A percentile compares a stretch with the other conserved stretches of the same genome.
Conservation (phyloP, 2,888 invertebrate species). For the Rambutsinella grinnellia region DNA sequence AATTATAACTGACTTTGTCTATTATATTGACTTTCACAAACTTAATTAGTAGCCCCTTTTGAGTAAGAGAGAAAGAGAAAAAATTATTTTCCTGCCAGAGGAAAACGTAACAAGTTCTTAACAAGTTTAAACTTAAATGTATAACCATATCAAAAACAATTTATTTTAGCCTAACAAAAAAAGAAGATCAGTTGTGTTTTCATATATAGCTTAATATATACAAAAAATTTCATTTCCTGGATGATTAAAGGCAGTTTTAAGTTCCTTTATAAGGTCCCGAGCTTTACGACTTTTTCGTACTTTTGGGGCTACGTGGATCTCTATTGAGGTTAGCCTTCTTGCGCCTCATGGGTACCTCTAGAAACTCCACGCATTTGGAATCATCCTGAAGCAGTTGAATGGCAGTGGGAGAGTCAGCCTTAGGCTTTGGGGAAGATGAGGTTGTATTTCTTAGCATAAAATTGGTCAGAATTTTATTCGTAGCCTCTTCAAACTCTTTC, state of each 20-base stretch:
- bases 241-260: constrained; percentile 31
- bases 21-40: no score
- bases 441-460: constrained; percentile 53
- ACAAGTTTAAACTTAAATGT: no score
- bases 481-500: constrained; percentile 60
- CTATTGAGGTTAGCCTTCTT: constrained; percentile 57
- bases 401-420: constrained; percentile 53
- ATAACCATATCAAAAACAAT: no score
- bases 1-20: no score
- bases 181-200: background rate
- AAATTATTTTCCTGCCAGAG: no score
- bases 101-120: no score
- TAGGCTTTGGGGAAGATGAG: constrained; percentile 1
- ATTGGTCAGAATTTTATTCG: constrained; percentile 55
- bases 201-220: constrained; percentile 29
- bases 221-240: constrained; percentile 33
- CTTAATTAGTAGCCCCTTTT: no score
- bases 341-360: constrained; percentile 60
- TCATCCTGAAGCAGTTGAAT: constrained; percentile 52
- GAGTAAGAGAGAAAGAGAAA: no score
- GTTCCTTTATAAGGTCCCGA: constrained; percentile 1
- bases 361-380: constrained; percentile 59
- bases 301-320: constrained; percentile 61
- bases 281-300: constrained; percentile 57
- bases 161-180: background rate